Conservation (phyloP, 2,113 vertebrate genomes). For the Poeciliopsis prolifica region DNA sequence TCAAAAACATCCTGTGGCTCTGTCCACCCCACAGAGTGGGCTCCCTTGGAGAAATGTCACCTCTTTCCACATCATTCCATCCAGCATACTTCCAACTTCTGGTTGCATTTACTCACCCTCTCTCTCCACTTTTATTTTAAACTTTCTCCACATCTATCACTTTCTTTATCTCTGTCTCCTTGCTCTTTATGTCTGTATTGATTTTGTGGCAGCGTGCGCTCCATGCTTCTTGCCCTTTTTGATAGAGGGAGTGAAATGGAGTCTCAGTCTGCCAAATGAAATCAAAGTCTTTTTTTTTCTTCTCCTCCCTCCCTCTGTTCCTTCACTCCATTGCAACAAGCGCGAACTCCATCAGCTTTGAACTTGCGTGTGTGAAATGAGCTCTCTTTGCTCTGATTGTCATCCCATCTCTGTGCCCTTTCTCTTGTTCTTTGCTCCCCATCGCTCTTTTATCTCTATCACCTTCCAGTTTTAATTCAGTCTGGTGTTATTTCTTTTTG, state of each 20-base stretch:
- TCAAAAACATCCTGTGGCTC: conserved; percentile 19
- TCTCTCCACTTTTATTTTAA: conserved; percentile 40
- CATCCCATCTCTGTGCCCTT: conserved; percentile 51
- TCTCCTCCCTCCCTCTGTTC: conserved; percentile 32
- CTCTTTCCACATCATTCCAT: conserved; percentile 20
- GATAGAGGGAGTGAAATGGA: conserved; percentile 71
- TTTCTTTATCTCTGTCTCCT: conserved; percentile 55
- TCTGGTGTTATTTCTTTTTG: conserved; percentile 25
- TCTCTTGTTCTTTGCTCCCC: conserved; percentile 36
- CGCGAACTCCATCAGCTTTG: conserved; percentile 72
- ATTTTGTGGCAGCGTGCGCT: conserved; percentile 68
- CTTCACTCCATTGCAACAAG: conserved; percentile 58
- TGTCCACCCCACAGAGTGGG: conserved; percentile 19
- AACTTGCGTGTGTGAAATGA: conserved; percentile 74
- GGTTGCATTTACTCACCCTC: conserved; percentile 25
- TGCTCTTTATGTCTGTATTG: conserved; percentile 64
- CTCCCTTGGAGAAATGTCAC: conserved; percentile 31
- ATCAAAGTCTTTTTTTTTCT: conserved; percentile 65
- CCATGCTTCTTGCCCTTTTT: conserved; percentile 65
- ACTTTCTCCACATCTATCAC: conserved; percentile 33
- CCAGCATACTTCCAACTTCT: conserved; percentile 8
- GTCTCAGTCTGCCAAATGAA: conserved; percentile 72
- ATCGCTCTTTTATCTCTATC: background rate
- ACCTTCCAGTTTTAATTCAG: conserved; percentile 31
- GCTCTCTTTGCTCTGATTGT: conserved; percentile 73